phyloP scores from a whole-genome alignment of 30 jellyfish, hydroid and myxozoan species.

The Chironex yamaguchii region DNA sequence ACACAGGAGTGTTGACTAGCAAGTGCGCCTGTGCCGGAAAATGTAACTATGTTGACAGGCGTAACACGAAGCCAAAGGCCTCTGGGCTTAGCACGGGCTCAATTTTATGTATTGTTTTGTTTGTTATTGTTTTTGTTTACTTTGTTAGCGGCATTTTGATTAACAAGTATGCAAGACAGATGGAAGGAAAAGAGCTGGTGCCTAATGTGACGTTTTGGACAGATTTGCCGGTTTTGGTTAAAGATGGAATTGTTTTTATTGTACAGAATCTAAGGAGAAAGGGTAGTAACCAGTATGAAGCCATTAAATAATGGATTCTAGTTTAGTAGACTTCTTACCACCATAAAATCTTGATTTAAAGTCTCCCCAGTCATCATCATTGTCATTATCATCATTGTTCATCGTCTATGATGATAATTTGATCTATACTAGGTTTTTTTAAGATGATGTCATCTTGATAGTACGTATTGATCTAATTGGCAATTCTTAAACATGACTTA shows the following conservation, averaged over 20 bases:
- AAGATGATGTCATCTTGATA: too few relatives aligned
- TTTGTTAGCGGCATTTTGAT: neutral
- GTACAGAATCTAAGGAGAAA: neutral
- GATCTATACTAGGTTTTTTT: too few relatives aligned
- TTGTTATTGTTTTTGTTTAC: neutral
- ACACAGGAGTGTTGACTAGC: neutral
- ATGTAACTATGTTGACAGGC: neutral
- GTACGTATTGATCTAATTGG: too few relatives aligned
- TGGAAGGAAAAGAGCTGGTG: neutral
- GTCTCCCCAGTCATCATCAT: too few relatives aligned
- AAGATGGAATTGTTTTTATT: neutral
- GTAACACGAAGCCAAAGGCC: neutral
- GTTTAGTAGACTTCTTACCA: too few relatives aligned
- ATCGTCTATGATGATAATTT: too few relatives aligned
- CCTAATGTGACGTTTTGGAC: neutral
- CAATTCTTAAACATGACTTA: too few relatives aligned
- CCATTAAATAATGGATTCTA: too few relatives aligned
- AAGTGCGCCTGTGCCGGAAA: neutral
- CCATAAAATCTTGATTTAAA: too few relatives aligned
- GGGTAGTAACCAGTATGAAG: neutral
- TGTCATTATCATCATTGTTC: too few relatives aligned
- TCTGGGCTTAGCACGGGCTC: neutral
- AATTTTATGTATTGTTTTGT: neutral
- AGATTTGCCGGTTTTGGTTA: neutral
- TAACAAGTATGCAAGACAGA: neutral